Base-by-base conservation (phyloP, 2,797 vertebrate species). In the Podarcis lilfordi region DNA sequence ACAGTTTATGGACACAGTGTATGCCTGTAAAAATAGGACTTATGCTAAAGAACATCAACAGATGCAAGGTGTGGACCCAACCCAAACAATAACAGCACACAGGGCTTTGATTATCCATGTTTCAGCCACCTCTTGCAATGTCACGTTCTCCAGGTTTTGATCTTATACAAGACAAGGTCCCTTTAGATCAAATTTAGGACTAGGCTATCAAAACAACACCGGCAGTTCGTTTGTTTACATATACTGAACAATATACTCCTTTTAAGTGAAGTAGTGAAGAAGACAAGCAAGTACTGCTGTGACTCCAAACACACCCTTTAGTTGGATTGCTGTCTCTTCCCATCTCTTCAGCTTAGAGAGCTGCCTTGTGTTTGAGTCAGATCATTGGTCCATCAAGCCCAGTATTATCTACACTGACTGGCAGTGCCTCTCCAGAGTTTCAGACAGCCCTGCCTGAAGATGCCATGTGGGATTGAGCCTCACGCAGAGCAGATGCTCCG, bases 91-190 rank as follows among this genome's bases (percentile, higher is more conserved):
- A 94, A 92, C 91, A 74, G 89, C 88, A 75, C 89, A 19, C 91
- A 75, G 1, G 35, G 95, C 88, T 93, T 92, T 93, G 91, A 92
- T 94, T 96, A 93, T 93, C 90, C 29, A 86, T 89, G 92, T 92
- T 74, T 93, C 94, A 72, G 93, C 92, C 91, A 89, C 93, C 92
- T 5, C 68, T 50, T 11, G 25, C 10, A 3, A 27, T 80, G 93
- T 95, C 95, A 91, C 92, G 91, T 95, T 95, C 93, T 91, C 87
- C 86, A 0, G 80, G 64, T 91, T 95, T 95, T 95, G 94, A 95
- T 94, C 94, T 95, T 82, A 86, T 88, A 92, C 91, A 66, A 71
- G 76, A 91, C 93, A 92, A 91, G 90, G 91, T 95, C 92, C 29
- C 45, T 55, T 3, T 90, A 92, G 93, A 93, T 95, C 93, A 94